Conservation (phyloP, 2,888 invertebrate species). For the Heliconius erato region DNA sequence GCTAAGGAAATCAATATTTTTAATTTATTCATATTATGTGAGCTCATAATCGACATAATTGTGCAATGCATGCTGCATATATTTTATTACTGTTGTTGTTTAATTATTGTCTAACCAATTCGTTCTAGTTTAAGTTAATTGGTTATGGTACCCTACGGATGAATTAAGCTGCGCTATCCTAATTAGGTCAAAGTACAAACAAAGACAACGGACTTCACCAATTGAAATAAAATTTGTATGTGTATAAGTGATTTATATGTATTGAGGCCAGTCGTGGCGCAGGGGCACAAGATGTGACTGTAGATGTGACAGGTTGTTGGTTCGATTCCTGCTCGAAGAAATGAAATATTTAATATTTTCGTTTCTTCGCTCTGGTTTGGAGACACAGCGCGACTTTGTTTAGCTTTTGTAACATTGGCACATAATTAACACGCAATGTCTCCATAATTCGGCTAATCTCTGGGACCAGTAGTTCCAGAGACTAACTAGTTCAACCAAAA, state of each 20-base stretch:
- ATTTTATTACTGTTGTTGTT: background rate
- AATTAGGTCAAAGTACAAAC: conserved; percentile 5
- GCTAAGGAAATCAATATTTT: background rate
- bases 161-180: conserved; percentile 3
- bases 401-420: too few species aligned
- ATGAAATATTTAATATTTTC: too few species aligned
- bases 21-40: background rate
- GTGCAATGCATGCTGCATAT: background rate
- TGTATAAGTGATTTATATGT: background rate
- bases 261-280: background rate
- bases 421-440: too few species aligned
- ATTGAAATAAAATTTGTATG: background rate
- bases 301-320: too few species aligned
- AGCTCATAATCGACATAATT: background rate
- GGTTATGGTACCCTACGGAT: background rate
- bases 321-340: too few species aligned
- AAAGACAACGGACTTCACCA: too few species aligned
- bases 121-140: conserved; percentile 22
- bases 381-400: too few species aligned
- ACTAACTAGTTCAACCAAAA: too few species aligned
- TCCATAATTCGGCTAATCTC: too few species aligned
- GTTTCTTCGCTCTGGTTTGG: too few species aligned
- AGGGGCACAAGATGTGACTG: too few species aligned
- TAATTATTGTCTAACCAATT: conserved; percentile 13
- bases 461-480: too few species aligned